A percentile compares a stretch with the other conserved stretches of the same genome.
Evolutionary conservation across 2,797 vertebrate genomes (phyloP).

Genomic region (Euthynnus affinis): DNA sequence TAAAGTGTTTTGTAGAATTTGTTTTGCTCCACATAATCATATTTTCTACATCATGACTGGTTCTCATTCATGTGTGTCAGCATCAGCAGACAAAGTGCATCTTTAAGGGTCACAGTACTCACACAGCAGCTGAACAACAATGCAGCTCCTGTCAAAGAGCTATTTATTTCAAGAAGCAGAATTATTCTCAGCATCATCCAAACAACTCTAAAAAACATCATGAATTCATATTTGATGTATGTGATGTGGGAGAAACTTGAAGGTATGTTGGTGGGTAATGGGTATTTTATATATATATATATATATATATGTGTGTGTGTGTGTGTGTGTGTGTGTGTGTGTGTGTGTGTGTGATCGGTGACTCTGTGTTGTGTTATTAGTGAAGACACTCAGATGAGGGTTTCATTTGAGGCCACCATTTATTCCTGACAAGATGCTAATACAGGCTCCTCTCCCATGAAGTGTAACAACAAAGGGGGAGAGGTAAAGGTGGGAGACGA

Average conservation of each 20-base stretch:
- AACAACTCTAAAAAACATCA: too few relatives aligned
- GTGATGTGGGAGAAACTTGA: too few relatives aligned
- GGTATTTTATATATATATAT: not conserved
- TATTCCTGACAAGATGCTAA: too few relatives aligned
- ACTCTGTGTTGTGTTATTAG: too few relatives aligned
- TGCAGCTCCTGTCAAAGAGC: not conserved
- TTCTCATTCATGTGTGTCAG: constrained; percentile 17
- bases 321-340: not conserved
- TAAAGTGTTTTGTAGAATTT: constrained; percentile 76
- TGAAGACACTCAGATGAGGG: too few relatives aligned
- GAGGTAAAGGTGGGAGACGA: too few relatives aligned
- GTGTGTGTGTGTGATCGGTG: not conserved
- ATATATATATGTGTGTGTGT: not conserved
- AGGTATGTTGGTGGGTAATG: too few relatives aligned
- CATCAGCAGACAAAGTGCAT: not conserved
- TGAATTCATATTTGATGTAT: too few relatives aligned
- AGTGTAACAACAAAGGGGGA: too few relatives aligned
- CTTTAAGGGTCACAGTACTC: not conserved
- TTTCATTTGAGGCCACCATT: too few relatives aligned
- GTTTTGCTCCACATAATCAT: constrained; percentile 39
- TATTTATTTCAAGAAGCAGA: constrained; percentile 22
- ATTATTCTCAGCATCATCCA: not conserved
- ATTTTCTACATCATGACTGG: constrained; percentile 22
- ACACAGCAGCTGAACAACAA: constrained; percentile 12
- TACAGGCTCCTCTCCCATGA: too few relatives aligned